Conservation (phyloP, 2,797 vertebrate species). For the Lerista edwardsae region DNA sequence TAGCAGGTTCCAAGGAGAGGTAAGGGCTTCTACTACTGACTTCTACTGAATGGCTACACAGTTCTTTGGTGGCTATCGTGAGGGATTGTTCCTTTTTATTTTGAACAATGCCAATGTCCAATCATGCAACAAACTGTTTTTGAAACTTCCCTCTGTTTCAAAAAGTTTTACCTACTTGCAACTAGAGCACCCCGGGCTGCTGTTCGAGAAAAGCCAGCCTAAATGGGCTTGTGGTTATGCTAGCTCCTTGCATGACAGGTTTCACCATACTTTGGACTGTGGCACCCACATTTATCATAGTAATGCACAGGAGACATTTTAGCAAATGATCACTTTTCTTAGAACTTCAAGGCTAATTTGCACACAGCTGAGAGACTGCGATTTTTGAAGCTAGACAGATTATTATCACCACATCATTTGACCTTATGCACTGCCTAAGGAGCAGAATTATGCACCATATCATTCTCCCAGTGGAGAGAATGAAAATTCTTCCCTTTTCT, state of each 20-base stretch:
- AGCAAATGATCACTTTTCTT: background rate
- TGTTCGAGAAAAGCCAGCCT: background rate
- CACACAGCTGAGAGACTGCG: background rate
- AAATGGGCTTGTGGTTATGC: background rate
- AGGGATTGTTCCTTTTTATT: too few species aligned
- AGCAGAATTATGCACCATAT: background rate
- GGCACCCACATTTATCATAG: background rate
- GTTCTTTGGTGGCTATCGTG: too few species aligned
- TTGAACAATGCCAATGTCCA: background rate
- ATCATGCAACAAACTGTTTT: background rate
- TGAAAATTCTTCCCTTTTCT: background rate
- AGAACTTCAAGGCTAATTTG: background rate
- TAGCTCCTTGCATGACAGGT: background rate
- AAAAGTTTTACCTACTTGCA: background rate
- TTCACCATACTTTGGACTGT: background rate
- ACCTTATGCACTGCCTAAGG: background rate
- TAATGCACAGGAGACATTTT: background rate
- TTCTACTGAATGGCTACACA: too few species aligned
- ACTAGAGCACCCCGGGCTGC: background rate
- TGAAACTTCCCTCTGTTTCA: background rate
- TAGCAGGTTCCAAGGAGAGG: too few species aligned
- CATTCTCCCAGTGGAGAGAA: background rate
- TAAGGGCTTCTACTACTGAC: too few species aligned
- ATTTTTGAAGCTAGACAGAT: background rate
- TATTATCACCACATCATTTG: background rate